phyloP scores from a whole-genome alignment of 1,140 invertebrate species.

The Drosophila bipectinata region DNA sequence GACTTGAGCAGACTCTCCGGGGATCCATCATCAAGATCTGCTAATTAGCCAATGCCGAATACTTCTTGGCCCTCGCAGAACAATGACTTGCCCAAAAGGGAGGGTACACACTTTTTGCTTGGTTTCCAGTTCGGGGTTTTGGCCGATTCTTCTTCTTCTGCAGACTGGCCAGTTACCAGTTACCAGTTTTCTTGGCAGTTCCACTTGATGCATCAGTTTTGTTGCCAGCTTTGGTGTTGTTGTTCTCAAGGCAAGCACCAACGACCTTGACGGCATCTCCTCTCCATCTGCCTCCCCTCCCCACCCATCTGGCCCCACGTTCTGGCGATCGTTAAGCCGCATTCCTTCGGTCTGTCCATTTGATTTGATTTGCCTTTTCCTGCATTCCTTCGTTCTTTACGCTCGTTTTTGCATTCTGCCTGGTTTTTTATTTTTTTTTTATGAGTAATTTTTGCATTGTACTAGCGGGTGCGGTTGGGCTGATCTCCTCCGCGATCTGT shows the following conservation, averaged over 20 bases:
- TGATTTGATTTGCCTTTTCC: constrained; percentile 62
- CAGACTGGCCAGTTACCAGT: constrained; percentile 37
- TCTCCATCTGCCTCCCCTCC: background rate
- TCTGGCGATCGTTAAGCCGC: constrained; percentile 41
- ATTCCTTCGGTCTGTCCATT: constrained; percentile 58
- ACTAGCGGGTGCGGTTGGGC: constrained; percentile 22
- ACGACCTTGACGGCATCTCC: constrained; percentile 48
- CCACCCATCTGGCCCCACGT: background rate
- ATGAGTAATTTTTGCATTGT: background rate
- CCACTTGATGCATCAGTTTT: constrained; percentile 37
- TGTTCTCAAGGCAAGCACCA: constrained; percentile 38
- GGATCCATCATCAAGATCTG: constrained; percentile 43
- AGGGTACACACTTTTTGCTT: background rate
- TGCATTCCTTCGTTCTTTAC: constrained; percentile 30
- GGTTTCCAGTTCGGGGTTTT: constrained; percentile 17
- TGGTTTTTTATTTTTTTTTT: background rate
- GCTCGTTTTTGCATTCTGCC: background rate
- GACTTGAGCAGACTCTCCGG: constrained; percentile 23
- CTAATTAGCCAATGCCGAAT: constrained; percentile 55
- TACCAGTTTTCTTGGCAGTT: constrained; percentile 39
- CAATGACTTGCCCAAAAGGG: too few relatives aligned
- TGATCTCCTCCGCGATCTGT: constrained; percentile 15
- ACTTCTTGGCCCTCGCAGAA: constrained; percentile 23
- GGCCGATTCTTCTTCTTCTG: constrained; percentile 32
- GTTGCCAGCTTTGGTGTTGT: constrained; percentile 30